Base-by-base conservation (phyloP, 2,113 vertebrate species). In the Lycocorax pyrrhopterus region DNA sequence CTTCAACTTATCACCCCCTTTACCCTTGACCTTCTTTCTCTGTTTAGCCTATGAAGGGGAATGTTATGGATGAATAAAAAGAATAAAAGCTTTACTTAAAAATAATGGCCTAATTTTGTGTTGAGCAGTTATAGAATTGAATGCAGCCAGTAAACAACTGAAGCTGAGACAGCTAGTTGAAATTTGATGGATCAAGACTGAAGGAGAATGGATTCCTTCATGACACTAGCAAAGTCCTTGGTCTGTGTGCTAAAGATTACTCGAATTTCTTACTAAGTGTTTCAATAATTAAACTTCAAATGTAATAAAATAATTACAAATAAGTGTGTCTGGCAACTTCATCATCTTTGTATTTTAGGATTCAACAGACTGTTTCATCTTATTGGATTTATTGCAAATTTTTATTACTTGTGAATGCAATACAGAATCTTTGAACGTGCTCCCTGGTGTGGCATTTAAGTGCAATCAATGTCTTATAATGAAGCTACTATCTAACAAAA, bases 381-480 rank as follows among this genome's bases (percentile, higher is more conserved):
- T 87, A 92, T 41, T 95, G 67, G 73, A 82, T 96, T 96, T 95
- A 69, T 95, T 89, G 19, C 44, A 94, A 96, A 69, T 81, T 81
- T 93, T 51, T 96, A 90, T 95, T 95, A 88, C 51, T 94, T 93
- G 44, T 89, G 84, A 86, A 84, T 91, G 71, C 62, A 94, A 56
- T 94, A 85, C 47, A 81, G 82, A 96, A 92, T 90, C 81, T 87
- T 81, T 91, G 92, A 95, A 93, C 59, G 5, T 33, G 56, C 72
- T 97, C 76, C 90, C 96, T 97, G 87, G 95, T 97, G 93, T 81
- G 89, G 73, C 95, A 97, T 97, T 97, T 91, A 94, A 95, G 51
- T 87, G 73, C 67, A 95, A 52, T 91, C 93, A 97, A 87, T 95
- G 89, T 94, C 47, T 96, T 91, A 87, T 74, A 96, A 97, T 95